These are phyloP conservation scores for Heteromyza rotundicornis DNA, from an alignment of 2,888 invertebrate species.

Conservation along the genomic window DNA sequence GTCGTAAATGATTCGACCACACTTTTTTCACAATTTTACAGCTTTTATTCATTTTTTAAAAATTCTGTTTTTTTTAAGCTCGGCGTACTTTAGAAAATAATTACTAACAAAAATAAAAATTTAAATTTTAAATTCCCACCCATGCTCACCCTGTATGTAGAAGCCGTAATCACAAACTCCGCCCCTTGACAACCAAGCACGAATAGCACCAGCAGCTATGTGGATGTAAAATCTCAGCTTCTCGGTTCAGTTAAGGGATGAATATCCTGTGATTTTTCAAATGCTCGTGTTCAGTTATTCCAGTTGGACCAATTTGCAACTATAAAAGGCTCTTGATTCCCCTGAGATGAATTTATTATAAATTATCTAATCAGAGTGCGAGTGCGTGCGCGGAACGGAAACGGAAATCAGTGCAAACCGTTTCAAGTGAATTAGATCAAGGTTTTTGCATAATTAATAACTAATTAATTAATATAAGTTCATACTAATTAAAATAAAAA, in stretches of 20 bases:
- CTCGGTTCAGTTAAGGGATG: slow-evolving; percentile 4
- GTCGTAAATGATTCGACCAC: too few species aligned
- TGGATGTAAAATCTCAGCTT: not conserved
- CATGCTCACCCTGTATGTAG: too few species aligned
- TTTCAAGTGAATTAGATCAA: too few species aligned
- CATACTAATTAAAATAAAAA: not conserved
- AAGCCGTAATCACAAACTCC: not conserved
- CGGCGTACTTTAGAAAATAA: too few species aligned
- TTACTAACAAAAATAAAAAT: too few species aligned
- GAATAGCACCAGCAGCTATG: not conserved
- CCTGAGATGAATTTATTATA: slow-evolving; percentile 45
- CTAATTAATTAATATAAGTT: too few species aligned
- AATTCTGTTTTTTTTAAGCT: too few species aligned
- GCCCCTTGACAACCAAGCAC: not conserved
- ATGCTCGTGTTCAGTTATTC: slow-evolving; percentile 30
- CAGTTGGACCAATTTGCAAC: slow-evolving; percentile 37
- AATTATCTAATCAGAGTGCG: slow-evolving; percentile 43
- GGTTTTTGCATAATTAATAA: too few species aligned
- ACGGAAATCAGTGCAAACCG: not conserved
- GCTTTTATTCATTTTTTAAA: too few species aligned
- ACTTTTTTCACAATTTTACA: too few species aligned
- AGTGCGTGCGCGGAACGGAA: slow-evolving; percentile 23
- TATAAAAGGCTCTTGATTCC: slow-evolving; percentile 50
- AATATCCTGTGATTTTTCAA: slow-evolving; percentile 1
- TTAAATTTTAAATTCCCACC: too few species aligned